Conservation (phyloP, 2,888 invertebrate genomes). For the Cataglyphis altisquamis region DNA sequence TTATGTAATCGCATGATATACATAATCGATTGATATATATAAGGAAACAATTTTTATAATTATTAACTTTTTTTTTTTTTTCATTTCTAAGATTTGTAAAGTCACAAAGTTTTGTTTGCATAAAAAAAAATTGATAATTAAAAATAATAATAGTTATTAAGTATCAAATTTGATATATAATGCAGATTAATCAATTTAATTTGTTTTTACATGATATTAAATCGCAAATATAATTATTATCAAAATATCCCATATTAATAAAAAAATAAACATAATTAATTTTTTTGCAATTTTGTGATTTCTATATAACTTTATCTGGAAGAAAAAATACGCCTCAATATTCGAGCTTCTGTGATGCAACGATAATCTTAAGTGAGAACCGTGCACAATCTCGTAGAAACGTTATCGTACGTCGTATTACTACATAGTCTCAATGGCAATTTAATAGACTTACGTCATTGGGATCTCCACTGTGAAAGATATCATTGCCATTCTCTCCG, state of each 20-base stretch:
- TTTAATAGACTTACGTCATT: constrained; percentile 39
- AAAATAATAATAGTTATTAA: neutral
- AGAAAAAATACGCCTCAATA: neutral
- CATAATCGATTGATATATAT: neutral
- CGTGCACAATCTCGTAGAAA: neutral
- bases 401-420: neutral
- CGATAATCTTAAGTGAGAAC: neutral
- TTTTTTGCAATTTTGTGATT: neutral
- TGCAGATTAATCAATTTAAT: neutral
- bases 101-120: no score
- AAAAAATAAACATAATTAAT: neutral
- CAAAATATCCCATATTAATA: neutral
- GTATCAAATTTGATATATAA: neutral
- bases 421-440: neutral
- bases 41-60: neutral
- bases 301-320: neutral
- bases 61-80: neutral
- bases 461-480: neutral
- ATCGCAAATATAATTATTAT: neutral
- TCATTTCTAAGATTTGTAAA: neutral
- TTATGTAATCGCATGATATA: constrained; percentile 2
- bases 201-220: neutral
- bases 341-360: neutral
- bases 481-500: neutral
- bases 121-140: neutral